Evolutionary conservation across 2,888 invertebrate genomes (phyloP).

Genomic region (Xanthia togata): DNA sequence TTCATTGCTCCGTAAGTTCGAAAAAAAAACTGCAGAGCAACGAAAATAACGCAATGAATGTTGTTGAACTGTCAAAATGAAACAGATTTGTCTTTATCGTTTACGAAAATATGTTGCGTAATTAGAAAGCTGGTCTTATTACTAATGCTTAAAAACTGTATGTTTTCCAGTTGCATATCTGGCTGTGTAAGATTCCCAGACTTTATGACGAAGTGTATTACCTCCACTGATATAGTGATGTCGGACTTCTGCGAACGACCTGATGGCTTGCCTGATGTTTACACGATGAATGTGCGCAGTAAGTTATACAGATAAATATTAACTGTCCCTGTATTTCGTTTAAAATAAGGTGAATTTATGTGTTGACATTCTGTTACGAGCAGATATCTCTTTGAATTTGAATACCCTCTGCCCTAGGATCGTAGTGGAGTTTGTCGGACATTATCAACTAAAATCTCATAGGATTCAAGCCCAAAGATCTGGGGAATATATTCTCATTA

Average conservation of each 20-base stretch:
- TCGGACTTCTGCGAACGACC: conserved; percentile 84
- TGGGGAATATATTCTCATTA: background rate
- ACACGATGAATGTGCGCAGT: conserved; percentile 88
- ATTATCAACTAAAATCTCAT: background rate
- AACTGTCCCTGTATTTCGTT: background rate
- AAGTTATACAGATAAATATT: conserved; percentile 66
- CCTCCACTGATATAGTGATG: conserved; percentile 86
- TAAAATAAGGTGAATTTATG: no score
- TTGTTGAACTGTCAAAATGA: no score
- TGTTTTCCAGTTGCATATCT: conserved; percentile 85
- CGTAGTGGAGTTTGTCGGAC: background rate
- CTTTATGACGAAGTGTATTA: conserved; percentile 81
- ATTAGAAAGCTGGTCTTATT: no score
- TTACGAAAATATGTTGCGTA: no score
- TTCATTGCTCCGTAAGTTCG: no score
- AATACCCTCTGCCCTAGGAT: background rate
- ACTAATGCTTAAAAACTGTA: background rate
- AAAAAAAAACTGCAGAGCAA: no score
- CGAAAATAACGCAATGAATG: no score
- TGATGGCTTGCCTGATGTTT: conserved; percentile 83
- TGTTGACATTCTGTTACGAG: no score
- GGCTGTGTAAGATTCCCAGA: conserved; percentile 89
- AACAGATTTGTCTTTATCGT: no score
- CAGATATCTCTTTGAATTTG: background rate
- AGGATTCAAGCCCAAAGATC: background rate